Evolutionary conservation across 92 coral and sea anemone genomes (phyloP), one percentile per base, ranked within the genome.

Genomic region (Plumapathes pennacea): DNA sequence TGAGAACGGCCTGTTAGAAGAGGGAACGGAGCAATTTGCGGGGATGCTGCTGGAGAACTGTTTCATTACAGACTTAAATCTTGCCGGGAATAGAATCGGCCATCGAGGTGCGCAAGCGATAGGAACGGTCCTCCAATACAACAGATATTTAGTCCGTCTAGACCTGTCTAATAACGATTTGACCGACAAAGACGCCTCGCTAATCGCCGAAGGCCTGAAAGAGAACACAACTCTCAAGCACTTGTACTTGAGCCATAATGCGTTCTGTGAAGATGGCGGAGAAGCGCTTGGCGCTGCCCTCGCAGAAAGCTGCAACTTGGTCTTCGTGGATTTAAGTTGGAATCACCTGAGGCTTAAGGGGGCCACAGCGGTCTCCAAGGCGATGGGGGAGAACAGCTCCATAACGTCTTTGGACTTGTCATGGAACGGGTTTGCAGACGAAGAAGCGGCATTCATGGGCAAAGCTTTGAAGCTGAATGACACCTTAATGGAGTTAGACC

Each of bases 381-480:
- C 86, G 6, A 64, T 89, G 80, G 72, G 55, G 13, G 44, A 43
- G 19, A 89, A 89, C 57, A 46, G 50, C 51, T 50, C 89, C 2
- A 56, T 89, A 5, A 67, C 56, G 23, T 37, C 55, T 10, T 37
- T 85, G 10, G 77, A 85, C 57, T 55, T 89, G 64, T 75, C 94
- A 10, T 85, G 97, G 97, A 89, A 89, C 34, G 97, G 97, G 6
- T 89, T 89, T 43, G 94, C 86, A 3, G 97, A 89, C 26, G 95
- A 81, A 8, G 97, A 81, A 2, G 88, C 94, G 1, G 85, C 86
- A 0, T 88, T 84, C 0, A 81, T 85, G 88, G 88, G 88, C 0
- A 58, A 64, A n/a, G 81, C 88, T 5, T 53, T 85, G 10, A 80
- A 62, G 51, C 36, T 25, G n/a, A 85, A 81, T 67, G 73, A 65